These are phyloP conservation scores for Drusus annulatus DNA, from an alignment of 1,140 invertebrate species.

Conservation along the genomic window DNA sequence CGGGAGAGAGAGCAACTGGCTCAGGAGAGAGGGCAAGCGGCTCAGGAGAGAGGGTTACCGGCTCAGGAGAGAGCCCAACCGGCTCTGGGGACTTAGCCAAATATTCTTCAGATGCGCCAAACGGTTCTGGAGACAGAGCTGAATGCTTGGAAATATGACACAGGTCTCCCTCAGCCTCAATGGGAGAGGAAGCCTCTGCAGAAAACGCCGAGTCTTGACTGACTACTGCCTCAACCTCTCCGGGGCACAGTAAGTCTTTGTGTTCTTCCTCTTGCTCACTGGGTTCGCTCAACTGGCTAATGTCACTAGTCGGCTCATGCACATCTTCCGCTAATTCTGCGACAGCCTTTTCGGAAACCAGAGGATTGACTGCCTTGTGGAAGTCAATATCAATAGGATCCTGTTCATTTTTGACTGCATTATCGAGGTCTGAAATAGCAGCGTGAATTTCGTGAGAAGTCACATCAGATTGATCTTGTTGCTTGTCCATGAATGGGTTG, in stretches of 20 bases:
- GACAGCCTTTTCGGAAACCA: constrained; percentile 41
- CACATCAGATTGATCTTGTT: constrained; percentile 27
- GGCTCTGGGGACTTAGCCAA: constrained; percentile 27
- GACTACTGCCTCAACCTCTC: constrained; percentile 11
- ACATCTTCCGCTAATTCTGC: constrained; percentile 24
- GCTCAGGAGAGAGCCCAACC: constrained; percentile 26
- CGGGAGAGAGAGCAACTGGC: constrained; percentile 29
- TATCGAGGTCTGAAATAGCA: constrained; percentile 54
- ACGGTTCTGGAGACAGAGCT: constrained; percentile 32
- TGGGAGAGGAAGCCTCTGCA: constrained; percentile 38
- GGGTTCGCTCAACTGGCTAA: constrained; percentile 49
- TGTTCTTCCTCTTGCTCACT: constrained; percentile 46
- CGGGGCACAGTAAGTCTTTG: constrained; percentile 5
- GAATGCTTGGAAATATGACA: constrained; percentile 37
- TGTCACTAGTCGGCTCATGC: constrained; percentile 42
- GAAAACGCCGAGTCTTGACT: constrained; percentile 37
- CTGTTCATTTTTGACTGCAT: constrained; percentile 50
- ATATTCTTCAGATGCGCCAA: background rate
- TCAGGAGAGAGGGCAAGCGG: constrained; percentile 7
- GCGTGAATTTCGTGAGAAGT: constrained; percentile 53
- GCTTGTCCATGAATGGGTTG: constrained; percentile 38
- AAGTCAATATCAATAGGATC: constrained; percentile 42
- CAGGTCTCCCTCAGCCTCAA: constrained; percentile 38
- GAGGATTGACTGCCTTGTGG: constrained; percentile 40
- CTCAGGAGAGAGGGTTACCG: constrained; percentile 4